Evolutionary conservation across 2,113 vertebrate genomes (phyloP), one percentile per base, ranked within the genome.

Genomic region (Ceratotherium simum): DNA sequence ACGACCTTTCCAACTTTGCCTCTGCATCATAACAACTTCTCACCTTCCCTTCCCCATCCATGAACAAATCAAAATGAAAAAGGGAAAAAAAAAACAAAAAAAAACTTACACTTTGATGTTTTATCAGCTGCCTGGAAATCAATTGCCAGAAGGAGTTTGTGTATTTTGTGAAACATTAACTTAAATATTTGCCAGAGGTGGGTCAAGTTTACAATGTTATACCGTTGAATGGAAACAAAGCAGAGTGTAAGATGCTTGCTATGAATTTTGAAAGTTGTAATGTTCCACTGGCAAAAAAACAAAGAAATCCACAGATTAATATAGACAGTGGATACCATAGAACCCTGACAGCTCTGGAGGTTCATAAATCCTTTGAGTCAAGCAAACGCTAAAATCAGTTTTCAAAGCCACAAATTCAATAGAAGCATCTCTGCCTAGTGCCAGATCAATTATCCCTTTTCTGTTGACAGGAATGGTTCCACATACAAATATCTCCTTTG

Each of bases 81-180:
- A 33, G 8, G 6, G n/a, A n/a, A n/a, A 70, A n/a, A 27, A 36
- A 48, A 86, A 13, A n/a, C n/a, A 10, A 36, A 48, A 69, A 39
- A 82, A 9, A 42, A 1, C 20, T 54, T 88, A 64, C 17, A 90
- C 8, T 90, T 64, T 5, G 18, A 46, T 86, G n/a, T 92, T 96
- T 96, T 75, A 96, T 87, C 79, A 97, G 75, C 62, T 97, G 75
- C 36, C 46, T 92, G 62, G 62, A 82, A 92, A 96, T 82, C 91
- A 86, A 65, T 0, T 73, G 54, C 84, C 80, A 87, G 92, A 90
- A 94, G 33, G 39, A 82, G 31, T 62, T 46, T 90, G 33, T 51
- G 8, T 84, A 81, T 96, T 96, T 85, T 82, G 73, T 96, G n/a
- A 96, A 96, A 96, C 58, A 82, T 54, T 93, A 91, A 58, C 54